A percentile compares a stretch with the other conserved stretches of the same genome.
These are phyloP conservation scores for Hirtodrosophila confusa DNA, from an alignment of 2,888 invertebrate genomes.

Conservation along the genomic window DNA sequence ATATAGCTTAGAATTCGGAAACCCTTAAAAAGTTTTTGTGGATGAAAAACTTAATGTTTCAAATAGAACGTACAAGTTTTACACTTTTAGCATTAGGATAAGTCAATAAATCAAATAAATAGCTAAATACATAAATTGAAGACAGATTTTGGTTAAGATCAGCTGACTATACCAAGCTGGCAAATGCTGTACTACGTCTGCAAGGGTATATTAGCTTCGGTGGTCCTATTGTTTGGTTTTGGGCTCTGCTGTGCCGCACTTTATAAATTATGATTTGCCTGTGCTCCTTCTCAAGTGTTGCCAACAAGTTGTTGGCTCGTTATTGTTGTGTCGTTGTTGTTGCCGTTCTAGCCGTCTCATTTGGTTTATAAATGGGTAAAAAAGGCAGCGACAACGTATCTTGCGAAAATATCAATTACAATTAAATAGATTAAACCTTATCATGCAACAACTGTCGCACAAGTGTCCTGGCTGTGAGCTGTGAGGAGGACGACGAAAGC, in stretches of 20 bases:
- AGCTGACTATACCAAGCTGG: too few species aligned
- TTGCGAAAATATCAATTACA: conserved; percentile 78
- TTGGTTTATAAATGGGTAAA: conserved; percentile 72
- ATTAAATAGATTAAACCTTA: conserved; percentile 79
- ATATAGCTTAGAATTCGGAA: too few species aligned
- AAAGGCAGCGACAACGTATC: conserved; percentile 57
- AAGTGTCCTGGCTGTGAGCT: conserved; percentile 68
- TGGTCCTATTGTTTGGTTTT: conserved; percentile 1
- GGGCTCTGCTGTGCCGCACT: conserved; percentile 51
- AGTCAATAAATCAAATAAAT: too few species aligned
- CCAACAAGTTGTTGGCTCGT: conserved; percentile 68
- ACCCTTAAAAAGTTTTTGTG: too few species aligned
- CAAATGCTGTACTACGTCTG: too few species aligned
- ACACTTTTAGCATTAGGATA: too few species aligned
- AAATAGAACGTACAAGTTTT: too few species aligned
- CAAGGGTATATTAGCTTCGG: too few species aligned
- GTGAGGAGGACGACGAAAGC: conserved; percentile 30
- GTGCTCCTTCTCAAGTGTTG: conserved; percentile 54
- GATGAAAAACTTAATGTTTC: too few species aligned
- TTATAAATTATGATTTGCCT: conserved; percentile 75
- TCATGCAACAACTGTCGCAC: conserved; percentile 80
- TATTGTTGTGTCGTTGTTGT: conserved; percentile 22
- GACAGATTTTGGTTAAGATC: too few species aligned
- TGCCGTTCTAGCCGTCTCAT: conserved; percentile 62
- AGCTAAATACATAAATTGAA: too few species aligned